Evolutionary conservation across 2,797 vertebrate genomes (phyloP), one percentile per base, ranked within the genome.

Genomic region (Numenius phaeopus): DNA sequence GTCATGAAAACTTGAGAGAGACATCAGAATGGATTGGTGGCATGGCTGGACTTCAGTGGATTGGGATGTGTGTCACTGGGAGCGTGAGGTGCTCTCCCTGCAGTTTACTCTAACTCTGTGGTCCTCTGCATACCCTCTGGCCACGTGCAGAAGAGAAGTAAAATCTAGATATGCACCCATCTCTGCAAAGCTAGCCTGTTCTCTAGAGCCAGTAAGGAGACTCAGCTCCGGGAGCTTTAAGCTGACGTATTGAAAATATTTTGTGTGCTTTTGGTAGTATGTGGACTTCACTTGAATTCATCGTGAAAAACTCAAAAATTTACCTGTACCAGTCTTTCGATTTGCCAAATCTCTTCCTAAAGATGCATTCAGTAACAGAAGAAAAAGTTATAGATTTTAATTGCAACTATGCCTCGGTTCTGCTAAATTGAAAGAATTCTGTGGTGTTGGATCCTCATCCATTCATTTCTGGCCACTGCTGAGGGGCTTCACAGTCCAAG

Each of bases 241-340:
- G 23, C 6, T 42, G 30, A 90, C 73, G 6, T 75, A 76, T 66
- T 93, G 76, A 21, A 87, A 89, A 61, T 86, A 65, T 23, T 82
- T 69, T 12, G 4, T 47, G 14, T 81, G 14, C 27, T 69, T 67
- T 8, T 65, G 22, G 30, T 88, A 84, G 24, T 50, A 22, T 23
- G 3, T 77, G 62, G 15, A 18, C 14, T 64, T 88, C 17, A 8
- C 29, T 77, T 86, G 21, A 83, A 71, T 75, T 89, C 4, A 14
- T 65, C 3, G 6, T 65, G 32, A 71, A 67, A 40, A 76, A 15
- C 15, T 89, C 54, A 72, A 80, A 42, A 91, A 69, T 40, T 24
- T 46, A 30, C 15, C 16, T 59, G 17, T 83, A 23, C 32, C 23
- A 55, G 30, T 47, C 17, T 77, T 29, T 83, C 27, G 50, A 0